Percentiles rank a stretch among this genome's conserved stretches.
Conservation (phyloP, 2,888 invertebrate genomes). For the Eretmocerus hayati region DNA sequence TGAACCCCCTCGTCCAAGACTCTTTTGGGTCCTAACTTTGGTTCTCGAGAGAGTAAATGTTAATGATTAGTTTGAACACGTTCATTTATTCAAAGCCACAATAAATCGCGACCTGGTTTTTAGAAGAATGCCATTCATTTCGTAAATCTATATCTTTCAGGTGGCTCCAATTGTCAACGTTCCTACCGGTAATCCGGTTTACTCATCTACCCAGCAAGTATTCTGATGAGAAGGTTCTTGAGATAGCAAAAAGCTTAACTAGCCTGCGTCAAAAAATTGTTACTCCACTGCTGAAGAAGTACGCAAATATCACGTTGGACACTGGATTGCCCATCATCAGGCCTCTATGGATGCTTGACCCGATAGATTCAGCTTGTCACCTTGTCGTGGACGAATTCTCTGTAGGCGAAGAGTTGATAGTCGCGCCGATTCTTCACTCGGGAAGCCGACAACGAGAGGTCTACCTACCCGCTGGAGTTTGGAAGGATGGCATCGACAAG, state of each 20-base stretch:
- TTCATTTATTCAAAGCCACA: too few species aligned
- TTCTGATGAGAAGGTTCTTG: constrained; percentile 68
- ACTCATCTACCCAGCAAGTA: constrained; percentile 86
- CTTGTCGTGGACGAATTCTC: constrained; percentile 79
- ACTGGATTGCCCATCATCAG: constrained; percentile 78
- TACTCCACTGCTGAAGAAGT: constrained; percentile 68
- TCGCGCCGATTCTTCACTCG: constrained; percentile 75
- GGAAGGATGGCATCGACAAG: constrained; percentile 87
- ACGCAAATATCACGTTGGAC: constrained; percentile 70
- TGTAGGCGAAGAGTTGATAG: constrained; percentile 82
- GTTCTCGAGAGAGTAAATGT: too few species aligned
- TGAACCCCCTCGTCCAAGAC: too few species aligned
- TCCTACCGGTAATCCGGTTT: constrained; percentile 86
- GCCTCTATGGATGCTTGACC: constrained; percentile 85
- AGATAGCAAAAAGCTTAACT: constrained; percentile 70
- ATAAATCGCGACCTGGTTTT: too few species aligned
- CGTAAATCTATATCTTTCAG: too few species aligned
- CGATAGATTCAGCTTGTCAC: constrained; percentile 69
- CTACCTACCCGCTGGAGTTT: constrained; percentile 83
- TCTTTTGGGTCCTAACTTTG: too few species aligned
- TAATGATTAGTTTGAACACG: too few species aligned
- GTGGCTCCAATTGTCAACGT: constrained; percentile 86
- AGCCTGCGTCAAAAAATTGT: constrained; percentile 67
- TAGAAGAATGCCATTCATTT: too few species aligned
- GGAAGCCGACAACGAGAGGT: constrained; percentile 71